phyloP scores from a whole-genome alignment of 2,888 invertebrate species.

The Mechanitis messenoides region DNA sequence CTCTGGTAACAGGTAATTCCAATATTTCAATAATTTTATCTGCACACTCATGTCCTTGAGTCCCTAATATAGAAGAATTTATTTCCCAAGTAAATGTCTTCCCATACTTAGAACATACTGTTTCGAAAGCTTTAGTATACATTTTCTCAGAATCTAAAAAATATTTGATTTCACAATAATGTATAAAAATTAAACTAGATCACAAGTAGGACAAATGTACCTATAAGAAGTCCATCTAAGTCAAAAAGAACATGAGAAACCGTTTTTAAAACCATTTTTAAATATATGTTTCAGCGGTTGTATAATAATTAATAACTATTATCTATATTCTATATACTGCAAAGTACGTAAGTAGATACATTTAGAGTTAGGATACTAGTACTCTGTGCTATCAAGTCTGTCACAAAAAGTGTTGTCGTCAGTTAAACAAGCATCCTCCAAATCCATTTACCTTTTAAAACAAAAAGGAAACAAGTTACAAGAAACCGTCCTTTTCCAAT shows the following conservation, averaged over 20 bases:
- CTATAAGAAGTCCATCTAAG: conserved; percentile 77
- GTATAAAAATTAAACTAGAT: neutral
- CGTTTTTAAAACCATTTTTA: conserved; percentile 53
- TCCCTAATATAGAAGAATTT: conserved; percentile 83
- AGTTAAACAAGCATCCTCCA: too few relatives aligned
- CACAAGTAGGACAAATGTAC: conserved; percentile 37
- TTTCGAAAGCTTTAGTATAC: conserved; percentile 83
- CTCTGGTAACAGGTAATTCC: conserved; percentile 78
- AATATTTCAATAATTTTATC: conserved; percentile 76
- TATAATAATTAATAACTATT: neutral
- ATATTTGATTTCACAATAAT: neutral
- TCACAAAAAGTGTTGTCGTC: too few relatives aligned
- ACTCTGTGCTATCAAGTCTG: too few relatives aligned
- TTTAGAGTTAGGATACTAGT: too few relatives aligned
- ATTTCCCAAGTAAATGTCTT: conserved; percentile 87
- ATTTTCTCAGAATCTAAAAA: conserved; percentile 84
- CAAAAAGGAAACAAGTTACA: too few relatives aligned
- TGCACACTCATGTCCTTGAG: conserved; percentile 79
- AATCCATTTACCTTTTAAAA: too few relatives aligned
- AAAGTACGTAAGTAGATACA: too few relatives aligned
- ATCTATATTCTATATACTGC: too few relatives aligned
- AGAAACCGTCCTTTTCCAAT: too few relatives aligned
- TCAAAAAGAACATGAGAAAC: conserved; percentile 79
- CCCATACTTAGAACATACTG: conserved; percentile 80
- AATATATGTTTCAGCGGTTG: conserved; percentile 5